phyloP scores from a whole-genome alignment of 2,888 invertebrate genomes.

The Hemistola chrysoprasaria region DNA sequence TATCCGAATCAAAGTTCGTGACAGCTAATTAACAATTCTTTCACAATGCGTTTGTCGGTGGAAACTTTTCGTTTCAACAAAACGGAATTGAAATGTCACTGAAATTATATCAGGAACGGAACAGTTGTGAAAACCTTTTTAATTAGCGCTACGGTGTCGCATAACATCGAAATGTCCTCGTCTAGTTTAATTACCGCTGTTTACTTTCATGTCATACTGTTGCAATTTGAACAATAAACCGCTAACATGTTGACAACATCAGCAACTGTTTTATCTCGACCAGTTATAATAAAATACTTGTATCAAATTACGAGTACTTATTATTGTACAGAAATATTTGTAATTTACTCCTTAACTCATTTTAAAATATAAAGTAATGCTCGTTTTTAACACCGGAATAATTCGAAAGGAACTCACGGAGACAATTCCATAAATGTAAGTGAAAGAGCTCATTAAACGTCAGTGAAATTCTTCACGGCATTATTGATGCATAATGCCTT shows the following conservation, averaged over 20 bases:
- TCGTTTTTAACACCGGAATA: too few species aligned
- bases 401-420: background rate
- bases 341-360: too few species aligned
- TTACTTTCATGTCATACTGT: conserved; percentile 22
- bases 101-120: conserved; percentile 29
- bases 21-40: conserved; percentile 47
- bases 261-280: too few species aligned
- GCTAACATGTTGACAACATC: too few species aligned
- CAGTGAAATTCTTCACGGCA: conserved; percentile 8
- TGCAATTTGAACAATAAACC: conserved; percentile 10
- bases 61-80: conserved; percentile 36
- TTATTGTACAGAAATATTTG: too few species aligned
- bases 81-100: conserved; percentile 40
- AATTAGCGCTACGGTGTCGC: conserved; percentile 33
- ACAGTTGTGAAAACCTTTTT: conserved; percentile 34
- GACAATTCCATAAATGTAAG: background rate
- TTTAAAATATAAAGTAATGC: too few species aligned
- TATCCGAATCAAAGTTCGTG: conserved; percentile 40
- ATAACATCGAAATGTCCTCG: conserved; percentile 25
- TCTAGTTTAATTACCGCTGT: conserved; percentile 36
- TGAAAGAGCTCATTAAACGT: conserved; percentile 1
- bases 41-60: conserved; percentile 31
- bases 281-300: too few species aligned
- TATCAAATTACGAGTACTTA: too few species aligned
- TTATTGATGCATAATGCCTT: conserved; percentile 28